A percentile compares a stretch with the other conserved stretches of the same genome.
Evolutionary conservation across 1,140 invertebrate genomes (phyloP).

Genomic region (Aethina tumida): DNA sequence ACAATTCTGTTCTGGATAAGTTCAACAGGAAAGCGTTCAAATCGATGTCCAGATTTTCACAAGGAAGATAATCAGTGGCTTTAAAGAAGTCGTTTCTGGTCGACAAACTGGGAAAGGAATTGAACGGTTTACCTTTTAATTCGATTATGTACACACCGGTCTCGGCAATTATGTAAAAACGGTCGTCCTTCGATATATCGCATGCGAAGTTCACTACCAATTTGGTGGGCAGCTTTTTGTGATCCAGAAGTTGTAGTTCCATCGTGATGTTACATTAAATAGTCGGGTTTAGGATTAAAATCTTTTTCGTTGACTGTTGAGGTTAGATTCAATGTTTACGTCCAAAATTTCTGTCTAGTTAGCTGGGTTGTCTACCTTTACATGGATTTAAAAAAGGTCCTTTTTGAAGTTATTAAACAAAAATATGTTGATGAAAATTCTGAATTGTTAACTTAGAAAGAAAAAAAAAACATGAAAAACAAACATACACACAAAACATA

Average conservation of each 20-base stretch:
- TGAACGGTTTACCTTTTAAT: constrained; percentile 11
- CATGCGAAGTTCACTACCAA: constrained; percentile 17
- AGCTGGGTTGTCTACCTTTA: no score
- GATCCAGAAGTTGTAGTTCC: constrained; percentile 16
- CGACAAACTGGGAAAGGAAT: constrained; percentile 6
- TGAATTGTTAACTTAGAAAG: no score
- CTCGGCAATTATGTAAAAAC: constrained; percentile 16
- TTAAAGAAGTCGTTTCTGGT: constrained; percentile 15
- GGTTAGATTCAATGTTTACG: no score
- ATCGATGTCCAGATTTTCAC: constrained; percentile 17
- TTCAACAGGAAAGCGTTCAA: constrained; percentile 18
- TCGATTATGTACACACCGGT: constrained; percentile 16
- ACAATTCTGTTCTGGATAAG: constrained; percentile 16
- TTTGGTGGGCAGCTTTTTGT: constrained; percentile 11
- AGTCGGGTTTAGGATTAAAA: no score
- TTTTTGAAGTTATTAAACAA: no score
- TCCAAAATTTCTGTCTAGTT: no score
- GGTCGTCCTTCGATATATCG: constrained; percentile 15
- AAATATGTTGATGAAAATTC: no score
- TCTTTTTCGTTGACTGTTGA: no score
- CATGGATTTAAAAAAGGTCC: no score
- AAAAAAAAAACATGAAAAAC: no score
- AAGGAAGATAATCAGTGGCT: constrained; percentile 13
- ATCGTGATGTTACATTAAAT: no score
- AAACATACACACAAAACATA: no score